phyloP scores from a whole-genome alignment of 2,113 vertebrate genomes.

The Bombycilla garrulus region DNA sequence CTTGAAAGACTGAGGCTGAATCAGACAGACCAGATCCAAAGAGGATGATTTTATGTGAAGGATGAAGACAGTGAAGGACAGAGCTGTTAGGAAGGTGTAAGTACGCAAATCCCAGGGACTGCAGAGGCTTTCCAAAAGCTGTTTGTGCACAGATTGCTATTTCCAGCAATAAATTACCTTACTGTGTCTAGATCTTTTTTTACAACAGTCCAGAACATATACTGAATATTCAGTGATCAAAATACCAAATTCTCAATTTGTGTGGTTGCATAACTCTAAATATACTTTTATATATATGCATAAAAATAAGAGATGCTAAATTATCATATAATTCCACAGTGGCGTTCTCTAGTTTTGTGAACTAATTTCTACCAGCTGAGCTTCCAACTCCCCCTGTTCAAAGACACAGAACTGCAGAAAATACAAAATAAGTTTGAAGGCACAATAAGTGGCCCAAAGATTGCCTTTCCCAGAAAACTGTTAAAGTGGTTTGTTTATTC shows the following conservation, averaged over 20 bases:
- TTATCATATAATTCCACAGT: not conserved
- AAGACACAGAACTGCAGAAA: not conserved
- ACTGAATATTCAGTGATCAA: not conserved
- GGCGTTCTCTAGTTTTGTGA: not conserved
- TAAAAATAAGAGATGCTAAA: not conserved
- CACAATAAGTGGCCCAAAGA: not conserved
- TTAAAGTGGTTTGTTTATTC: slow-evolving; percentile 71
- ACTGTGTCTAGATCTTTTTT: not conserved
- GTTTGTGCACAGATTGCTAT: not conserved
- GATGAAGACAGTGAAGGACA: not conserved
- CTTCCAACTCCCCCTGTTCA: not conserved
- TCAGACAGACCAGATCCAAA: not conserved
- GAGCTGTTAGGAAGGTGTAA: not conserved
- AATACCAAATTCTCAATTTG: not conserved
- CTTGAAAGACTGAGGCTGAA: not conserved
- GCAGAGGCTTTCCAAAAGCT: not conserved
- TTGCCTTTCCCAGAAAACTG: slow-evolving; percentile 30
- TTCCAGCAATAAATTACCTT: not conserved
- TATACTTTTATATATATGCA: not conserved
- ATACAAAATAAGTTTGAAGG: not conserved
- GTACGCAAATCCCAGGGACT: not conserved
- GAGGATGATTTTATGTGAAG: not conserved
- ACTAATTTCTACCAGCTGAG: not conserved
- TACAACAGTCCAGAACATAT: not conserved
- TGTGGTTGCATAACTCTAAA: not conserved